phyloP scores from a whole-genome alignment of 2,113 vertebrate genomes.

The Misgurnus mizolepis region DNA sequence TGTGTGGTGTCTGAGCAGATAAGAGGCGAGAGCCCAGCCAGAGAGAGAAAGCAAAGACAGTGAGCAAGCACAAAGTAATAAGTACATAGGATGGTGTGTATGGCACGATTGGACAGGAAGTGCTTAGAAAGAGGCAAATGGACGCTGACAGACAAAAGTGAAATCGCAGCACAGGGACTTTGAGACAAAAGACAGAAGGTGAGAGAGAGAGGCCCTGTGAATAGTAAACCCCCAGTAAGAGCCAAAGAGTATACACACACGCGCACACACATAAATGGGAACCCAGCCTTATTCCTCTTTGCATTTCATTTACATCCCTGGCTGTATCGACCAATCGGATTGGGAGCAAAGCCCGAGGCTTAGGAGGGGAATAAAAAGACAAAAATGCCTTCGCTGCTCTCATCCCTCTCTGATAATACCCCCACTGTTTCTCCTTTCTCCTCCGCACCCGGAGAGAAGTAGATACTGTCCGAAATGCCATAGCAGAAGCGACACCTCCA shows the following conservation, averaged over 20 bases:
- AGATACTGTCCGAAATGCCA: constrained; percentile 86
- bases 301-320: constrained; percentile 87
- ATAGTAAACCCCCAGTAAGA: constrained; percentile 67
- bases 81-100: constrained; percentile 50
- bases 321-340: constrained; percentile 85
- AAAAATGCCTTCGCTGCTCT: constrained; percentile 83
- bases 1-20: constrained; percentile 81
- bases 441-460: constrained; percentile 77
- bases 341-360: constrained; percentile 84
- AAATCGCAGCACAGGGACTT: constrained; percentile 12
- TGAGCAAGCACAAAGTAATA: constrained; percentile 49
- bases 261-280: constrained; percentile 73
- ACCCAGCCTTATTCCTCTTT: constrained; percentile 84
- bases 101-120: constrained; percentile 32
- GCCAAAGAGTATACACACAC: constrained; percentile 57
- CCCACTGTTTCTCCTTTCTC: constrained; percentile 81
- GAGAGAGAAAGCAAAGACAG: constrained; percentile 55
- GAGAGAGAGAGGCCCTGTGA: constrained; percentile 63
- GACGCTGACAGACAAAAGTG: constrained; percentile 24
- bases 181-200: constrained; percentile 55
- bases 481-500: constrained; percentile 82
- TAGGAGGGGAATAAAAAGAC: constrained; percentile 84
- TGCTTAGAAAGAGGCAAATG: constrained; percentile 19
- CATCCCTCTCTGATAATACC: constrained; percentile 84
- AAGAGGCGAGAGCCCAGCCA: constrained; percentile 79